Evolutionary conservation across 1,140 invertebrate species (phyloP), one percentile per base, ranked within the genome.

Genomic region (Calliopsis andreniformis): DNA sequence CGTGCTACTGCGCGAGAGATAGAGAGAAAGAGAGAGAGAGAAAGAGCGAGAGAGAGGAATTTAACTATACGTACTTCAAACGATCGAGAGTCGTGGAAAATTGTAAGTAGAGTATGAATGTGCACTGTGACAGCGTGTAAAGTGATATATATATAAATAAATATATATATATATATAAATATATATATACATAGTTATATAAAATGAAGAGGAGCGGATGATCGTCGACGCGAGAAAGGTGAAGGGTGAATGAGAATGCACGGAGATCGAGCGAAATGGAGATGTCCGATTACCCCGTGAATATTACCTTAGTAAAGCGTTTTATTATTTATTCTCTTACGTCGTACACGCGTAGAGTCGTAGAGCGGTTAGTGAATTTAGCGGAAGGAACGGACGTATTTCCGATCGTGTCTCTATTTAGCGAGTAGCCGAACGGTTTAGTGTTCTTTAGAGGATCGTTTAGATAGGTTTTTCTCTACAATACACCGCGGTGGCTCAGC

Each of bases 271-370:
- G 35, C 10, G 10, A 39, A 10, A 39, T 28, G 51, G 51, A 55
- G 39, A 49, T 62, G n/a, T n/a, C n/a, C n/a, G n/a, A n/a, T n/a
- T n/a, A 59, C 49, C 80, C 80, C 77, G 80, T 70, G 70, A 82
- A 73, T 47, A 58, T n/a, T 67, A 80, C 68, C 72, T 80, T 84
- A 83, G 82, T 47, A 82, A 84, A 88, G 70, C 83, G 85, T 89
- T 89, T 90, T 90, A 90, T 91, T 91, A 91, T 91, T 91, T 91
- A 91, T 91, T 91, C 86, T 90, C 88, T 87, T 90, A 89, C 86
- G 85, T 90, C 87, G 86, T 89, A 89, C 82, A 85, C 79, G 56
- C 63, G 68, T 84, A 84, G 77, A 81, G 67, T 71, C 45, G 62
- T 84, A 83, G 86, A 82, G 82, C 87, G 85, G 85, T 88, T 87